These are phyloP conservation scores for Chiloscyllium punctatum DNA, from an alignment of 2,797 vertebrate species.

Conservation along the genomic window DNA sequence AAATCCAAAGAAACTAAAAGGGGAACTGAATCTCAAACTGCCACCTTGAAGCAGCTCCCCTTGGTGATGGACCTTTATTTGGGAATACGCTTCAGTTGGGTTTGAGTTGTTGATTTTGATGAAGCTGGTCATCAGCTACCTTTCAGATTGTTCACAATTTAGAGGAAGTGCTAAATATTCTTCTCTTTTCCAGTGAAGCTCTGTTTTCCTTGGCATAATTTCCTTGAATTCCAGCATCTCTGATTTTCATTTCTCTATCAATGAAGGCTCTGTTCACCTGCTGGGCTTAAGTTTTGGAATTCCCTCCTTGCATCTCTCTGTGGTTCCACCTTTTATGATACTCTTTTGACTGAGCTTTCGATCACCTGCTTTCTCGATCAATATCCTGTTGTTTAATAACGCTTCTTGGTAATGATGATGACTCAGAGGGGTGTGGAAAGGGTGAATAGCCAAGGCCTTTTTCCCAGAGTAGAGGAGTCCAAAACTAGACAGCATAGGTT, in stretches of 20 bases:
- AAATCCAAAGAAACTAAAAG: background rate
- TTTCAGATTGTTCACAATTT: constrained; percentile 92
- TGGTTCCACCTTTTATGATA: background rate
- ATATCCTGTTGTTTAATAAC: background rate
- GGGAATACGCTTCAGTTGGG: background rate
- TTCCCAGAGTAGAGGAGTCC: no score
- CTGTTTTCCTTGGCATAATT: background rate
- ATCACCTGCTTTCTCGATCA: background rate
- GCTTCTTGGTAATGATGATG: background rate
- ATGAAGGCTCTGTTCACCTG: background rate
- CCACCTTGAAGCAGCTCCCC: background rate
- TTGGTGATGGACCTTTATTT: background rate
- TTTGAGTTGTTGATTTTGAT: background rate
- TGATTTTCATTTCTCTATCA: background rate
- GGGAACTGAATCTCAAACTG: background rate
- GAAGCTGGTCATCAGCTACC: constrained; percentile 84
- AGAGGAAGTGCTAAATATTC: constrained; percentile 52
- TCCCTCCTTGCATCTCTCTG: background rate
- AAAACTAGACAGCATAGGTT: no score
- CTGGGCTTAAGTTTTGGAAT: background rate
- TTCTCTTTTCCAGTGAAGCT: background rate
- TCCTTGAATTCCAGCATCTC: background rate
- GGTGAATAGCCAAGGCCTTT: no score
- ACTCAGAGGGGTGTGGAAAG: no score
- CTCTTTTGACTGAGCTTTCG: background rate